Evolutionary conservation across 2,797 vertebrate species (phyloP).

Genomic region (Enteromius radiatus): DNA sequence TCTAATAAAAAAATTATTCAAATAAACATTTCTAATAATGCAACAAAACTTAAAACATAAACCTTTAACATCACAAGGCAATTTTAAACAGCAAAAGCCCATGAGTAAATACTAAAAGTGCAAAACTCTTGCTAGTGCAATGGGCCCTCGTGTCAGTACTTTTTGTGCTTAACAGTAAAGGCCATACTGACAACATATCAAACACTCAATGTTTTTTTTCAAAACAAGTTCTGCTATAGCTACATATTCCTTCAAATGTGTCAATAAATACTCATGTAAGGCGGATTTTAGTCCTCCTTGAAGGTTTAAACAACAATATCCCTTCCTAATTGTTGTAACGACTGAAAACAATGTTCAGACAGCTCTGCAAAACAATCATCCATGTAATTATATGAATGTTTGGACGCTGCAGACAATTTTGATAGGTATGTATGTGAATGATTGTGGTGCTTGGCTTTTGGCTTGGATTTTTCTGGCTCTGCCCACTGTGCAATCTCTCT

Average conservation of each 20-base stretch:
- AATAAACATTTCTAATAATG: neutral
- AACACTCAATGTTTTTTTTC: constrained; percentile 12
- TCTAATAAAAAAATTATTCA: neutral
- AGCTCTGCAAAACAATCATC: constrained; percentile 13
- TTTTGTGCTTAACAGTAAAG: constrained; percentile 55
- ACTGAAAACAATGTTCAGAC: neutral
- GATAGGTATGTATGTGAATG: neutral
- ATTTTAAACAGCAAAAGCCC: constrained; percentile 16
- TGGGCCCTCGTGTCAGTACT: constrained; percentile 2
- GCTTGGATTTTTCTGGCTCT: neutral
- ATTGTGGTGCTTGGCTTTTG: neutral
- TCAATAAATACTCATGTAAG: constrained; percentile 18
- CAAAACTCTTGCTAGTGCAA: constrained; percentile 52
- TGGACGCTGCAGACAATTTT: constrained; percentile 4
- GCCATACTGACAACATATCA: constrained; percentile 37
- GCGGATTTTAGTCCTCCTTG: neutral
- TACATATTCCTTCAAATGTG: constrained; percentile 10
- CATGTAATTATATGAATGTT: neutral
- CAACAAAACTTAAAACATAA: neutral
- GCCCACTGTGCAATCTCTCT: neutral
- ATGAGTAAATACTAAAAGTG: constrained; percentile 40
- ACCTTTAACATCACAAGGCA: neutral
- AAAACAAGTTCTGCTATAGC: constrained; percentile 23
- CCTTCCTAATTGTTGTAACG: neutral
- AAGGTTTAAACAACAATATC: constrained; percentile 4